Percentiles rank a stretch among this genome's conserved stretches.
These are phyloP conservation scores for Hypena proboscidalis DNA, from an alignment of 2,888 invertebrate genomes.

Conservation along the genomic window DNA sequence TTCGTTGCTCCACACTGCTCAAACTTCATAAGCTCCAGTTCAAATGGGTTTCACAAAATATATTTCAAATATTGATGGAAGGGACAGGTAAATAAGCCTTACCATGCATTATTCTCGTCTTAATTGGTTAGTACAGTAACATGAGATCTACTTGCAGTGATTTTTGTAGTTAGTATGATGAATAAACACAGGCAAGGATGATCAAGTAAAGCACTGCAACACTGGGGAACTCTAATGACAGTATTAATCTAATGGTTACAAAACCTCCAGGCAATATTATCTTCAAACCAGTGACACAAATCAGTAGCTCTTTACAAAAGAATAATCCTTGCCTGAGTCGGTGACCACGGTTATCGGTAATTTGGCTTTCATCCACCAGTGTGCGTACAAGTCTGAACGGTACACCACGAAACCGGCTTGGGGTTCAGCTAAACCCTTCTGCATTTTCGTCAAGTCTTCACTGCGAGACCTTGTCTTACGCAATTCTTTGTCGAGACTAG, in stretches of 20 bases:
- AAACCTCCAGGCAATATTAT: slow-evolving; percentile 83
- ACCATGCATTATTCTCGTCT: slow-evolving; percentile 68
- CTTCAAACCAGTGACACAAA: slow-evolving; percentile 83
- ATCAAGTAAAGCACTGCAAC: slow-evolving; percentile 85
- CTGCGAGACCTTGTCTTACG: slow-evolving; percentile 77
- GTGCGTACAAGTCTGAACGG: slow-evolving; percentile 94
- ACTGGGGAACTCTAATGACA: slow-evolving; percentile 81
- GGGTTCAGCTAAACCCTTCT: slow-evolving; percentile 70
- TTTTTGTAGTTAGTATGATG: slow-evolving; percentile 79
- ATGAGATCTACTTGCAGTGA: slow-evolving; percentile 76
- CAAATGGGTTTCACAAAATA: slow-evolving; percentile 45
- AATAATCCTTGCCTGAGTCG: slow-evolving; percentile 86
- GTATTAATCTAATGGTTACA: slow-evolving; percentile 82
- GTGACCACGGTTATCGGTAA: slow-evolving; percentile 88
- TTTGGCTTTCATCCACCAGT: slow-evolving; percentile 97
- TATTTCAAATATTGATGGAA: slow-evolving; percentile 38
- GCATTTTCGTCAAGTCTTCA: slow-evolving; percentile 77
- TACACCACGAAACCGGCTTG: slow-evolving; percentile 86
- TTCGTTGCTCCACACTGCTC: slow-evolving; percentile 1
- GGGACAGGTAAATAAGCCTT: slow-evolving; percentile 66
- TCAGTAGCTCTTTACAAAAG: slow-evolving; percentile 84
- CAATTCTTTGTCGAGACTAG: slow-evolving; percentile 48
- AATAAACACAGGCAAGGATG: slow-evolving; percentile 86
- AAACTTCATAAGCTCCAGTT: slow-evolving; percentile 46
- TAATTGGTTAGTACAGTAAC: slow-evolving; percentile 69